Evolutionary conservation across 1,140 invertebrate species (phyloP).

Genomic region (Dinoponera quadriceps): DNA sequence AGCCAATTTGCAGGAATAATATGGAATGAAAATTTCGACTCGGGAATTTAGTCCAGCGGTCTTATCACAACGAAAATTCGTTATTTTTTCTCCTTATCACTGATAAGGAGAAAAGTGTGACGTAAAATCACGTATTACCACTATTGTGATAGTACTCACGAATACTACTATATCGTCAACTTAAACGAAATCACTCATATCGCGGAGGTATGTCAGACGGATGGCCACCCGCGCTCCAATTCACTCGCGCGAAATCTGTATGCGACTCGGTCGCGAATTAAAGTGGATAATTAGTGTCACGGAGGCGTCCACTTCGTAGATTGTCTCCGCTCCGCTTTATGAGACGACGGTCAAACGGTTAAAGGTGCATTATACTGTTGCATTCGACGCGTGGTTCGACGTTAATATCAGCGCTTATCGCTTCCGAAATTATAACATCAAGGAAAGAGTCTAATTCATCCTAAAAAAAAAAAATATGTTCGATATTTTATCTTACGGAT

Average conservation of each 20-base stretch:
- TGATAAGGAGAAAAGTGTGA: too few relatives aligned
- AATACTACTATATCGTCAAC: neutral
- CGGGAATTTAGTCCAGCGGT: too few relatives aligned
- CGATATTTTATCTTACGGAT: neutral
- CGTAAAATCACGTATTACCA: too few relatives aligned
- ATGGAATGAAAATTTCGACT: too few relatives aligned
- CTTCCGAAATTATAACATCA: neutral
- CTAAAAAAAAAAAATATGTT: neutral
- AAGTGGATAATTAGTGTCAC: constrained; percentile 31
- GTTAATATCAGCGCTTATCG: neutral
- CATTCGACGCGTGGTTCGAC: too few relatives aligned
- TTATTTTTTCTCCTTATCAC: too few relatives aligned
- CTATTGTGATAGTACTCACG: too few relatives aligned
- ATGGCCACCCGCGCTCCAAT: neutral
- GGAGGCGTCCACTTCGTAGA: neutral
- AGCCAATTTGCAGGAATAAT: too few relatives aligned
- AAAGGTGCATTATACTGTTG: too few relatives aligned
- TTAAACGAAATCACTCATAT: neutral
- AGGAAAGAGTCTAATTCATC: neutral
- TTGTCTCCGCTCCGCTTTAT: constrained; percentile 7
- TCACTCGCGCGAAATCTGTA: constrained; percentile 2
- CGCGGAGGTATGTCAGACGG: constrained; percentile 4
- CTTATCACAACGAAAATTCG: too few relatives aligned
- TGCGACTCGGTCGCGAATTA: neutral
- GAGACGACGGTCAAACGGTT: neutral